Percentiles rank a stretch among this genome's conserved stretches.
Evolutionary conservation across 2,888 invertebrate genomes (phyloP).

Genomic region (Cataglyphis cursor): DNA sequence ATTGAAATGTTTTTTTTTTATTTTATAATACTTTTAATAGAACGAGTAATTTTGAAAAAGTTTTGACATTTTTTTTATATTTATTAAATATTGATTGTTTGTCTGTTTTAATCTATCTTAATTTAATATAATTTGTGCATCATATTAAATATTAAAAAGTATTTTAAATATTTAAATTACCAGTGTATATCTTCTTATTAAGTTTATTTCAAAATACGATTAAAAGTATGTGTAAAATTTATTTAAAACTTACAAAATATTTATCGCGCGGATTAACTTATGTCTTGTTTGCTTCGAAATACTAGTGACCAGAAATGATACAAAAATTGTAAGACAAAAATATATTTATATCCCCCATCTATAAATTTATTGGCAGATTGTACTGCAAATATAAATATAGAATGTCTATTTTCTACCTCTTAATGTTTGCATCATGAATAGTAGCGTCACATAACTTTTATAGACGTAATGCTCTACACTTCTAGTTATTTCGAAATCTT

Average conservation of each 20-base stretch:
- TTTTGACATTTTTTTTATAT: neutral
- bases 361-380: neutral
- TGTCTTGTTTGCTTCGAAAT: neutral
- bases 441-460: neutral
- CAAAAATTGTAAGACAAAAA: neutral
- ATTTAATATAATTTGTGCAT: neutral
- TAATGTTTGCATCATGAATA: slow-evolving; percentile 1
- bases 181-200: neutral
- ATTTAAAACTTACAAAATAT: neutral
- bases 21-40: neutral
- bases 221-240: neutral
- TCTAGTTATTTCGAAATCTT: neutral
- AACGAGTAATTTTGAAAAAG: neutral
- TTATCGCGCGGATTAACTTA: neutral
- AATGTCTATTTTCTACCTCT: slow-evolving; percentile 5
- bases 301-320: neutral
- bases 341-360: neutral
- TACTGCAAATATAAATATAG: neutral
- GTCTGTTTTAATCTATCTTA: neutral
- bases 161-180: neutral
- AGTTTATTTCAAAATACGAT: neutral
- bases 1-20: neutral
- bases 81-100: neutral
- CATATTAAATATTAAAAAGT: neutral
- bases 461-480: neutral